Percentiles rank a stretch among this genome's conserved stretches.
phyloP scores from a whole-genome alignment of 1,140 invertebrate species.

The Pseudomyrmex flavicornis region DNA sequence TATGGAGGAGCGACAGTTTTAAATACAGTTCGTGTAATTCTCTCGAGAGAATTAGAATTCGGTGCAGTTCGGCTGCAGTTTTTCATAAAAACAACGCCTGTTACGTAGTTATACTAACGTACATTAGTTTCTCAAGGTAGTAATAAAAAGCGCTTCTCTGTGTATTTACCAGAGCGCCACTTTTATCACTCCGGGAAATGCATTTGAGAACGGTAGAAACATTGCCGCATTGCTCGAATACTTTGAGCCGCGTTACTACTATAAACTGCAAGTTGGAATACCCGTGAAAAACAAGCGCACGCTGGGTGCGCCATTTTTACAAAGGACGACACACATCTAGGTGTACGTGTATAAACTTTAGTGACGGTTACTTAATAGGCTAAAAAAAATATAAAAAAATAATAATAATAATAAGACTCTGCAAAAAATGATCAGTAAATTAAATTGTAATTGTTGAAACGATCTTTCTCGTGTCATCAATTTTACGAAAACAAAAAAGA shows the following conservation, averaged over 20 bases:
- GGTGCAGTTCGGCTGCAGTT: background rate
- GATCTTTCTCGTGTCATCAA: too few species aligned
- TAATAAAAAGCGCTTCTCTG: conserved; percentile 32
- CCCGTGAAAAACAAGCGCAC: conserved; percentile 37
- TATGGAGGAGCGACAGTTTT: background rate
- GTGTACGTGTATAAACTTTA: background rate
- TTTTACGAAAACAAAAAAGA: too few species aligned
- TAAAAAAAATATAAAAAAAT: too few species aligned
- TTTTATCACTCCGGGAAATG: conserved; percentile 42
- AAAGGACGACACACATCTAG: background rate
- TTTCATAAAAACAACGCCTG: conserved; percentile 15
- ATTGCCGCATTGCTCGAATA: conserved; percentile 50
- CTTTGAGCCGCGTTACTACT: conserved; percentile 48
- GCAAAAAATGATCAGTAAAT: too few species aligned
- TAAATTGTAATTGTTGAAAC: too few species aligned
- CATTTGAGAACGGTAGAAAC: conserved; percentile 11
- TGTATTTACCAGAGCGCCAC: conserved; percentile 22
- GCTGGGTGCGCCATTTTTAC: conserved; percentile 20
- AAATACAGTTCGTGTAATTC: background rate
- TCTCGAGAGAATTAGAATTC: conserved; percentile 7
- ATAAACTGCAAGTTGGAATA: conserved; percentile 49
- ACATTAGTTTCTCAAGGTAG: conserved; percentile 35
- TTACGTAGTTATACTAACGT: conserved; percentile 37
- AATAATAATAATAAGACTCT: too few species aligned
- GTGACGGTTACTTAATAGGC: background rate